Evolutionary conservation across 2,797 vertebrate species (phyloP), one percentile per base, ranked within the genome.

Genomic region (Aeoliscus strigatus): DNA sequence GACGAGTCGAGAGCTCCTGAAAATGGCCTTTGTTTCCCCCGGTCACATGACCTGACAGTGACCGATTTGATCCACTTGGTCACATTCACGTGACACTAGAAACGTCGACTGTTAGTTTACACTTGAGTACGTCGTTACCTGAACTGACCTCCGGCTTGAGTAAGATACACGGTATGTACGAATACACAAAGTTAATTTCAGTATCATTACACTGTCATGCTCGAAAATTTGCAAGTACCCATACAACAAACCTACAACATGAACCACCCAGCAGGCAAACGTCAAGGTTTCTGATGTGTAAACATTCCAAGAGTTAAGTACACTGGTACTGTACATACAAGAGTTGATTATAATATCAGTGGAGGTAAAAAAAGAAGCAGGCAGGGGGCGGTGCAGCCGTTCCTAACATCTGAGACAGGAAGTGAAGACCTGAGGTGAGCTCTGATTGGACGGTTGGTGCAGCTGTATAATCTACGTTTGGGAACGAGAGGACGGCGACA

Each of bases 331-430:
- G 21, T 36, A 63, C 35, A 56, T 45, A 57, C 44, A 55, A 33
- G 12, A 48, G 45, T 52, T 50, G n/a, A 45, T 46, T 52, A 42
- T 49, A 39, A 59, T 55, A 52, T 67, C 29, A n/a, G 59, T 44
- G 40, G 65, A 76, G 46, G 59, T 82, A 82, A 43, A 78, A 84
- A 84, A 68, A 81, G 34, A 60, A 69, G 64, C 15, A 61, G 56
- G 62, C 44, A 55, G 32, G 55, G 40, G 64, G 54, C 47, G 27
- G 43, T 31, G 32, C 36, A 43, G 30, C n/a, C n/a, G n/a, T n/a
- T n/a, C n/a, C n/a, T n/a, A n/a, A n/a, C n/a, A n/a, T n/a, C n/a
- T n/a, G n/a, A n/a, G n/a, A n/a, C n/a, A n/a, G n/a, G n/a, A n/a
- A n/a, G n/a, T n/a, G n/a, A n/a, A n/a, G n/a, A n/a, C n/a, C n/a